Percentiles rank a stretch among this genome's conserved stretches.
These are phyloP conservation scores for Nannoperca australis DNA, from an alignment of 2,797 vertebrate genomes.

Conservation along the genomic window DNA sequence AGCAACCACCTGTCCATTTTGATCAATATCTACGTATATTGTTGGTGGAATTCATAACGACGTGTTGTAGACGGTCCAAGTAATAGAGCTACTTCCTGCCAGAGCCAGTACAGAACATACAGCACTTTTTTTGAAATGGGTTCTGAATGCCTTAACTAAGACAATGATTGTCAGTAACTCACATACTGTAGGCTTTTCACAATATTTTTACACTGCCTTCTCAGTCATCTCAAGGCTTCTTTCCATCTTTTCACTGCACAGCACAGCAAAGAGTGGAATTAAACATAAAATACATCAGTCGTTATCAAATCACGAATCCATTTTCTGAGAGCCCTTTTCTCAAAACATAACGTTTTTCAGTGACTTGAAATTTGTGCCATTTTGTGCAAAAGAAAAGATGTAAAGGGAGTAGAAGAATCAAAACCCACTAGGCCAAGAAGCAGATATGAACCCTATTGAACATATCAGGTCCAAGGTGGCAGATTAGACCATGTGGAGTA, in stretches of 20 bases:
- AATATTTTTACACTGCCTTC: slow-evolving; percentile 91
- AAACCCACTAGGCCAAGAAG: slow-evolving; percentile 85
- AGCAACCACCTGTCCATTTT: not conserved
- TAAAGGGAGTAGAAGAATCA: slow-evolving; percentile 84
- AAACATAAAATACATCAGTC: slow-evolving; percentile 65
- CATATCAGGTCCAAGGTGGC: slow-evolving; percentile 83
- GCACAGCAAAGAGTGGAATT: slow-evolving; percentile 77
- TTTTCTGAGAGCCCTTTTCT: slow-evolving; percentile 60
- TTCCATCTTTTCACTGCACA: slow-evolving; percentile 89
- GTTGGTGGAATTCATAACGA: not conserved
- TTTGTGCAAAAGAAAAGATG: slow-evolving; percentile 90
- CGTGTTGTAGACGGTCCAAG: not conserved
- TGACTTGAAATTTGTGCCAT: slow-evolving; percentile 69
- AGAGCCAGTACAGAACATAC: slow-evolving; percentile 6
- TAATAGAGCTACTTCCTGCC: slow-evolving; percentile 1
- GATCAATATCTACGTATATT: not conserved
- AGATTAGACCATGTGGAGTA: slow-evolving; percentile 80
- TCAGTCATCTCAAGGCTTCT: slow-evolving; percentile 86
- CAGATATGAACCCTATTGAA: slow-evolving; percentile 93
- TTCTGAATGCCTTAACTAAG: slow-evolving; percentile 14
- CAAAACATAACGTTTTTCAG: slow-evolving; percentile 54
- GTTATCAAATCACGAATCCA: slow-evolving; percentile 67
- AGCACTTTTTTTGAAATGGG: not conserved
- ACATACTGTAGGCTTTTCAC: slow-evolving; percentile 84
- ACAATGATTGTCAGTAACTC: slow-evolving; percentile 70